Evolutionary conservation across 2,888 invertebrate genomes (phyloP).

Genomic region (Geophilus truncorum): DNA sequence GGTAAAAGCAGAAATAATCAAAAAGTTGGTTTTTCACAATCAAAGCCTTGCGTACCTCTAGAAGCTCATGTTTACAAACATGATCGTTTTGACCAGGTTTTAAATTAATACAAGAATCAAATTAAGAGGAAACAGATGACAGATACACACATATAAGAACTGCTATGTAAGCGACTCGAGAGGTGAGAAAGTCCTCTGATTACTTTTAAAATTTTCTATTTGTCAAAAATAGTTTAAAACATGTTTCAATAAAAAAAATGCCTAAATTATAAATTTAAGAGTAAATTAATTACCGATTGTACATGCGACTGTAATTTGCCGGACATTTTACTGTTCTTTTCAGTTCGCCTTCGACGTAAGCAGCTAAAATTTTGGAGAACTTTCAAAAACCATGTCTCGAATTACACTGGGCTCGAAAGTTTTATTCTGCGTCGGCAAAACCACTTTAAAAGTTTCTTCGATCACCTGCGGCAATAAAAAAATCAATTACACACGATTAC

Average conservation of each 20-base stretch:
- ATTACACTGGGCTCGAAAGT: conserved; percentile 66
- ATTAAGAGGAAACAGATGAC: too few relatives aligned
- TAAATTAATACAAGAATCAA: too few relatives aligned
- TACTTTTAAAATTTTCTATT: conserved; percentile 83
- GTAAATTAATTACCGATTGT: conserved; percentile 61
- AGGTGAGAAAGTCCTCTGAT: conserved; percentile 87
- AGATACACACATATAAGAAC: too few relatives aligned
- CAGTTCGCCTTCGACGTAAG: conserved; percentile 82
- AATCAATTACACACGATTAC: too few relatives aligned
- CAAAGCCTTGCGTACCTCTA: too few relatives aligned
- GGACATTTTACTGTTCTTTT: conserved; percentile 75
- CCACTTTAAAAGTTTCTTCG: conserved; percentile 66
- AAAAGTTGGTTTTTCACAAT: too few relatives aligned
- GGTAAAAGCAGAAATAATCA: too few relatives aligned
- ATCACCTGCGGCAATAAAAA: too few relatives aligned
- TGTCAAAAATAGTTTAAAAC: not conserved
- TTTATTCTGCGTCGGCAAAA: conserved; percentile 48
- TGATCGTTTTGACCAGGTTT: too few relatives aligned
- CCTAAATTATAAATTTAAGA: too few relatives aligned
- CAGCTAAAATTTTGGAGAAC: conserved; percentile 84
- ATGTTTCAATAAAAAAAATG: conserved; percentile 29
- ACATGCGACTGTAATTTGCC: conserved; percentile 95
- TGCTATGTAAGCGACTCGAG: conserved; percentile 79
- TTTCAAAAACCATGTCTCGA: conserved; percentile 77
- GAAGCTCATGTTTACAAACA: too few relatives aligned